A percentile compares a stretch with the other conserved stretches of the same genome.
Evolutionary conservation across 2,888 invertebrate species (phyloP).

Genomic region (Eupsilia transversa): DNA sequence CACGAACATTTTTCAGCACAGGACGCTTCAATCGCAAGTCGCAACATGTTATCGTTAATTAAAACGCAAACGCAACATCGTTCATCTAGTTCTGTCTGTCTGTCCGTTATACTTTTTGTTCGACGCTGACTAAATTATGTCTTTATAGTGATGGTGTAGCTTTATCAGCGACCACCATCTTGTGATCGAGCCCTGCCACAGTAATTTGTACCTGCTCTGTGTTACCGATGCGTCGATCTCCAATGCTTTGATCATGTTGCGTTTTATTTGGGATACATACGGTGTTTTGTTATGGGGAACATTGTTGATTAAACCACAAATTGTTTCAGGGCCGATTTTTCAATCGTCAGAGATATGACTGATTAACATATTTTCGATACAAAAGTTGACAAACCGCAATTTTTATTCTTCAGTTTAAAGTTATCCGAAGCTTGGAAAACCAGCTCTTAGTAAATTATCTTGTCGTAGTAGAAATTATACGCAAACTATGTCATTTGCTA

Average conservation of each 20-base stretch:
- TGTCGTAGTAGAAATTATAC: neutral
- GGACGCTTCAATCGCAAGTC: conserved; percentile 84
- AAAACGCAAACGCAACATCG: conserved; percentile 84
- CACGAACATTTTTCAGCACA: conserved; percentile 73
- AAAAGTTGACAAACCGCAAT: neutral
- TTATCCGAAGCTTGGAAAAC: neutral
- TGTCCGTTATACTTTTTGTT: conserved; percentile 81
- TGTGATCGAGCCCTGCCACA: conserved; percentile 83
- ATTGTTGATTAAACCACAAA: neutral
- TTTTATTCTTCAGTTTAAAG: neutral
- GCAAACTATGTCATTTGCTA: conserved; percentile 16
- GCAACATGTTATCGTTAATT: conserved; percentile 84
- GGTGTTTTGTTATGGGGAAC: conserved; percentile 11
- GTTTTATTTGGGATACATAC: conserved; percentile 55
- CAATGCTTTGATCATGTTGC: conserved; percentile 68
- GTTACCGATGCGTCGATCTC: conserved; percentile 80
- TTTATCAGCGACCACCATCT: conserved; percentile 87
- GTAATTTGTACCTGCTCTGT: conserved; percentile 88
- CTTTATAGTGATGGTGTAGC: conserved; percentile 85
- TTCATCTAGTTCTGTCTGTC: conserved; percentile 84
- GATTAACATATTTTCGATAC: neutral
- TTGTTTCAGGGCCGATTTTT: neutral
- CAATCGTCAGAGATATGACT: neutral
- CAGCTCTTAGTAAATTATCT: neutral
- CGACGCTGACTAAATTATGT: conserved; percentile 88